phyloP scores from a whole-genome alignment of 2,888 invertebrate species.

The Volucella inanis region DNA sequence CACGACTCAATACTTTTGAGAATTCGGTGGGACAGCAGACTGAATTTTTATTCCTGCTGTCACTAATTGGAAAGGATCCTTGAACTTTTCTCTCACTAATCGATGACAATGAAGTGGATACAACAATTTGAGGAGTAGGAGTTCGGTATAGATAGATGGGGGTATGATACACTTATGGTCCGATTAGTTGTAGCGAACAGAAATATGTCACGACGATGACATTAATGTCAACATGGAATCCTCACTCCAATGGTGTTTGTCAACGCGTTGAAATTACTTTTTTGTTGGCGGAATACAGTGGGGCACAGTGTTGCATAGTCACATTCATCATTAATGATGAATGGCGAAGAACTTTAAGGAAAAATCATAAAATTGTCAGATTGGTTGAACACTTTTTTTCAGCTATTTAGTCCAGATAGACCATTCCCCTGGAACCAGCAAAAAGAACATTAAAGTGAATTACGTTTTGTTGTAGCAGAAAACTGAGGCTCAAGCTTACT shows the following conservation, averaged over 20 bases:
- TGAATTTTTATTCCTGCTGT: conserved; percentile 53
- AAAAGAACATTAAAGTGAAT: too few relatives aligned
- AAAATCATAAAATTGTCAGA: too few relatives aligned
- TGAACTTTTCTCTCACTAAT: conserved; percentile 55
- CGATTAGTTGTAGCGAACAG: conserved; percentile 46
- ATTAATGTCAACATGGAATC: conserved; percentile 59
- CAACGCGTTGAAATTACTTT: conserved; percentile 29
- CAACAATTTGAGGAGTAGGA: neutral
- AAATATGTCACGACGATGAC: conserved; percentile 18
- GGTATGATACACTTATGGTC: conserved; percentile 11
- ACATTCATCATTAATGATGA: neutral
- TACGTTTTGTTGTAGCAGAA: too few relatives aligned
- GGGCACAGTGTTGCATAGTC: conserved; percentile 1
- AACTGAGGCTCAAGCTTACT: too few relatives aligned
- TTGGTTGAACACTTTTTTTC: too few relatives aligned
- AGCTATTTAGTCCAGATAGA: too few relatives aligned
- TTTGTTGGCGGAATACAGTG: conserved; percentile 1
- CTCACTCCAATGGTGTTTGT: conserved; percentile 46
- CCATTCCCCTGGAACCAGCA: too few relatives aligned
- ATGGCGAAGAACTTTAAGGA: too few relatives aligned
- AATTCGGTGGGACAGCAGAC: neutral
- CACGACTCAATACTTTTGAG: conserved; percentile 55
- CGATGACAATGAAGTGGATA: conserved; percentile 40
- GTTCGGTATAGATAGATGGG: neutral
- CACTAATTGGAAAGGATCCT: conserved; percentile 72